A percentile compares a stretch with the other conserved stretches of the same genome.
Conservation (phyloP, 2,113 vertebrate species). For the Xiphorhynchus elegans region DNA sequence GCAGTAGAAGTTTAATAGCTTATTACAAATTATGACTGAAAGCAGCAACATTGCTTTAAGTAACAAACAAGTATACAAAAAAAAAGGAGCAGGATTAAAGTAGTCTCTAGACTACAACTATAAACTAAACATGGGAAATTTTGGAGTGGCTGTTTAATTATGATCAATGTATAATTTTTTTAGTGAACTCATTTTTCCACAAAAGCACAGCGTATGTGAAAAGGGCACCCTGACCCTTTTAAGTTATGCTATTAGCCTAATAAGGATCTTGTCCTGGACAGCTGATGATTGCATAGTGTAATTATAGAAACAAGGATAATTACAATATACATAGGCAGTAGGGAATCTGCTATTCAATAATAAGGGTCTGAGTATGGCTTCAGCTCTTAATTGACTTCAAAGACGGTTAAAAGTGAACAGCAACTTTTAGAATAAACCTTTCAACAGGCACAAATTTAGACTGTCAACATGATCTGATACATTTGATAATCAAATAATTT, state of each 20-base stretch:
- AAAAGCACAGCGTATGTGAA: slow-evolving; percentile 36
- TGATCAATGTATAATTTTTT: slow-evolving; percentile 25
- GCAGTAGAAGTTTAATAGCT: background rate
- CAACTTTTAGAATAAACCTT: background rate
- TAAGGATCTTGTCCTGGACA: slow-evolving; percentile 70
- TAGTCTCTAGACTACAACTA: background rate
- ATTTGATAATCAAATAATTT: background rate
- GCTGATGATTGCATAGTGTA: slow-evolving; percentile 66
- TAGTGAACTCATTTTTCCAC: slow-evolving; percentile 69
- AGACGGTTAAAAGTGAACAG: background rate
- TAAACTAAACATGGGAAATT: slow-evolving; percentile 26
- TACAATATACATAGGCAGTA: slow-evolving; percentile 25
- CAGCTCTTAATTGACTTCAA: background rate
- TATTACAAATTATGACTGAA: background rate
- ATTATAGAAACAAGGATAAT: slow-evolving; percentile 73
- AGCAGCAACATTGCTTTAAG: background rate
- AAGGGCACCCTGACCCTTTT: slow-evolving; percentile 76
- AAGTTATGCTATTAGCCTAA: slow-evolving; percentile 74
- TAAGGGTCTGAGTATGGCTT: background rate
- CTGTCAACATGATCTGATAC: background rate
- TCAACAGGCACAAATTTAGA: slow-evolving; percentile 21
- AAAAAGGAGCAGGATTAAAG: background rate
- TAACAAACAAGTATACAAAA: background rate
- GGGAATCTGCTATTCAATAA: background rate
- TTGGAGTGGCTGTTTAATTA: slow-evolving; percentile 52